Evolutionary conservation across 1,140 invertebrate genomes (phyloP).

Genomic region (Drosophila hydei): DNA sequence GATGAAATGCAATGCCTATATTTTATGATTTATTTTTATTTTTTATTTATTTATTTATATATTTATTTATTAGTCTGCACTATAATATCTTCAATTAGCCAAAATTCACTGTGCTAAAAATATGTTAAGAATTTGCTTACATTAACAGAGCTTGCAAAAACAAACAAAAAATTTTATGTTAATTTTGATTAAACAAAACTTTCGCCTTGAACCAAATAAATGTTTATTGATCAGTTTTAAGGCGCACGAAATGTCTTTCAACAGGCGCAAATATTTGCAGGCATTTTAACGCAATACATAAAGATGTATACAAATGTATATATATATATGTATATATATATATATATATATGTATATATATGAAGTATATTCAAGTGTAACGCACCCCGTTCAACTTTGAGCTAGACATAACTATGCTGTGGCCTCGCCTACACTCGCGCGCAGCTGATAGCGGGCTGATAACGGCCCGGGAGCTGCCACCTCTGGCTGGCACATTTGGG

Average conservation of each 20-base stretch:
- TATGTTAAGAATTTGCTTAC: not conserved
- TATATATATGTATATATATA: not conserved
- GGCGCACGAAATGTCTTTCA: not conserved
- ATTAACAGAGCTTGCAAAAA: not conserved
- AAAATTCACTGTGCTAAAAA: not conserved
- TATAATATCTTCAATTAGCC: not conserved
- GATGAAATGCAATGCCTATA: too few species aligned
- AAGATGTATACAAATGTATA: not conserved
- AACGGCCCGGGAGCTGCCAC: not conserved
- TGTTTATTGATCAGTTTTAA: slow-evolving; percentile 15
- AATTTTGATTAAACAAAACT: slow-evolving; percentile 7
- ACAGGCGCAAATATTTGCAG: slow-evolving; percentile 22
- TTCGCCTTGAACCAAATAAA: slow-evolving; percentile 11
- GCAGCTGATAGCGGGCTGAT: slow-evolving; percentile 16
- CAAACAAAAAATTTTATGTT: slow-evolving; percentile 1
- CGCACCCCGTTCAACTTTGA: slow-evolving; percentile 5
- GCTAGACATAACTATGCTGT: slow-evolving; percentile 18
- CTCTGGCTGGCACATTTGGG: not conserved
- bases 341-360: not conserved
- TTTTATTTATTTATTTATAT: not conserved
- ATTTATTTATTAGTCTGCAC: not conserved
- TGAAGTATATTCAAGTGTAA: not conserved
- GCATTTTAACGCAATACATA: not conserved
- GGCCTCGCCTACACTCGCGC: too few species aligned
- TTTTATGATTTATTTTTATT: too few species aligned